These are phyloP conservation scores for Neelides sp. DNA, from an alignment of 1,140 invertebrate genomes.

Conservation along the genomic window DNA sequence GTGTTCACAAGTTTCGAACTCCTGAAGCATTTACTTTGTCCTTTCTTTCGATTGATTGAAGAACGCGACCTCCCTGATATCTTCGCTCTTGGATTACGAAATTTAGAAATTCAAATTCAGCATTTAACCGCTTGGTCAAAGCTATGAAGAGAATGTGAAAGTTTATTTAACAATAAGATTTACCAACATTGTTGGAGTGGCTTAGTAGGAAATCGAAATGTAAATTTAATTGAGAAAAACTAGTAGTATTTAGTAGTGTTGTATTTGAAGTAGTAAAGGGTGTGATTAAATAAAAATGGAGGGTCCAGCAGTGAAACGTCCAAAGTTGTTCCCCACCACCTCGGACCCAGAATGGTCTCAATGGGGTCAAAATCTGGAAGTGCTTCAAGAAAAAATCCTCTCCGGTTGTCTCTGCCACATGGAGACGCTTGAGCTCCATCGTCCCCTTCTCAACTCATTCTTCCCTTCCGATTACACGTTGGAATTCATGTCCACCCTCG, in stretches of 20 bases:
- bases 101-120: slow-evolving; percentile 18
- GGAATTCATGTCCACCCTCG: slow-evolving; percentile 64
- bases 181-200: slow-evolving; percentile 1
- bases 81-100: slow-evolving; percentile 15
- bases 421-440: slow-evolving; percentile 22
- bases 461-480: slow-evolving; percentile 35
- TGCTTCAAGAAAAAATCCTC: slow-evolving; percentile 22
- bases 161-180: too few relatives aligned
- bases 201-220: neutral
- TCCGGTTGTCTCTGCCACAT: slow-evolving; percentile 24
- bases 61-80: slow-evolving; percentile 21
- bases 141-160: too few relatives aligned
- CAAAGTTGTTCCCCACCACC: slow-evolving; percentile 14
- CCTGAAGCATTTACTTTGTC: slow-evolving; percentile 11
- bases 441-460: slow-evolving; percentile 17
- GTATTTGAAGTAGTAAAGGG: slow-evolving; percentile 3
- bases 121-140: slow-evolving; percentile 29
- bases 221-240: slow-evolving; percentile 1
- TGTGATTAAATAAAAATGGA: slow-evolving; percentile 21
- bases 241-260: neutral
- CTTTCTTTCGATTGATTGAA: slow-evolving; percentile 15
- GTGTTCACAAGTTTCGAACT: slow-evolving; percentile 18
- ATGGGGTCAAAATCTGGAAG: slow-evolving; percentile 22
- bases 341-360: slow-evolving; percentile 9
- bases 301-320: slow-evolving; percentile 27